Base-by-base conservation (phyloP, 2,888 invertebrate species). In the Lepetodrilus schrolli region DNA sequence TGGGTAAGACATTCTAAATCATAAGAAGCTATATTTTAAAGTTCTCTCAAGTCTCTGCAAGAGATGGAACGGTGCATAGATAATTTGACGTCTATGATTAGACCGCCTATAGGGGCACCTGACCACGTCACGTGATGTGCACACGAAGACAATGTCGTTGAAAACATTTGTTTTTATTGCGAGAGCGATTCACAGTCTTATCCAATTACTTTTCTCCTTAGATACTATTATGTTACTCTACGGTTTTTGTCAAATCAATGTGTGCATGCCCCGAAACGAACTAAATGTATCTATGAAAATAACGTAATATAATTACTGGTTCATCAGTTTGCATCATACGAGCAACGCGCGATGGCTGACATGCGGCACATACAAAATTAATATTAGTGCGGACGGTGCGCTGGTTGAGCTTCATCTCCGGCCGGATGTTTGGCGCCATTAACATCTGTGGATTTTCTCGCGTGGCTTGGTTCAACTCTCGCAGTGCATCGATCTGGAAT, bases 381-480 rank as follows among this genome's bases (percentile, higher is more conserved):
- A 98, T 98, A 92, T 98, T 98, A 84, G 98, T 98, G 91, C 98
- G 93, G 82, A 98, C 94, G 74, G 97, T 95, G 84, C 98, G 94
- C 92, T 97, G 96, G 92, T 98, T 95, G 78, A 98, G 93, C 72
- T 96, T 95, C 91, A 97, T 96, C 66, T 96, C 95, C 74, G 98
- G 98, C 88, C 98, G 93, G 92, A 95, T 96, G 93, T 98, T 98
- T 93, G 97, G 96, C 85, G 96, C 96, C 90, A 98, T 93, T 50
- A 83, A 81, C 38, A 83, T 79, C 48, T 81, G 83, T 4, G 86
- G 87, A 50, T 86, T 83, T 47, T 81, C 80, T 2, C 80, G 77
- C 7, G 82, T 83, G 47, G 83, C 80, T 70, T 84, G 83, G 37
- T 85, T 82, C 23, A 87, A 76, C 13, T 76, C 78, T 17, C 86